Conservation (phyloP, 2,797 vertebrate genomes). For the Acropternis orthonyx region DNA sequence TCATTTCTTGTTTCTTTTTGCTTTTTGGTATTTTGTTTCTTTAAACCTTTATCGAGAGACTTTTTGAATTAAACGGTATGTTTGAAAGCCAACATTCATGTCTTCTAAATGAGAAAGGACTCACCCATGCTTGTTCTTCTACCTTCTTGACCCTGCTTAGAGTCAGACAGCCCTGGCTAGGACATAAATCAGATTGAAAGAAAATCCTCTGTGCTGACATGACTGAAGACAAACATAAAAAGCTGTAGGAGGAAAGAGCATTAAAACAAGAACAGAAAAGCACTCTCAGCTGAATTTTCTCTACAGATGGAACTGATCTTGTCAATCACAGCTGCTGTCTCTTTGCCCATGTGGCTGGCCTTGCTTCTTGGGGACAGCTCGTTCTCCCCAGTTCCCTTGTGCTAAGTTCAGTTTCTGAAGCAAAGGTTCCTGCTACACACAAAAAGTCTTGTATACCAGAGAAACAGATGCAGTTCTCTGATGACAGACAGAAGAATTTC, state of each 20-base stretch:
- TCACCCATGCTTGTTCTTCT: not conserved
- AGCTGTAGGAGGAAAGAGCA: not conserved
- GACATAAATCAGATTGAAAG: not conserved
- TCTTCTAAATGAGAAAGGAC: not conserved
- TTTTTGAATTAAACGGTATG: not conserved
- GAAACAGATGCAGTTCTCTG: conserved; percentile 38
- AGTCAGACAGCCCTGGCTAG: not conserved
- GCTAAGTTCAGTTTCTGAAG: not conserved
- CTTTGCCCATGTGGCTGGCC: not conserved
- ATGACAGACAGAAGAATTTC: conserved; percentile 42
- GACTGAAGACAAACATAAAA: not conserved
- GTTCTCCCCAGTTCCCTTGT: accelerated
- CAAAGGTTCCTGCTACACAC: not conserved
- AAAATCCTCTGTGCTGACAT: not conserved
- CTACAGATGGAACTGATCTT: not conserved
- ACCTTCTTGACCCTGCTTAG: not conserved
- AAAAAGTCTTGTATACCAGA: conserved; percentile 7
- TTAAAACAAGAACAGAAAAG: not conserved
- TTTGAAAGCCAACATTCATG: not conserved
- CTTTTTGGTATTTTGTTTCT: too few relatives aligned
- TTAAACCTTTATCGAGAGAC: not conserved
- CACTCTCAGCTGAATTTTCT: not conserved
- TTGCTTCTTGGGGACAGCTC: not conserved
- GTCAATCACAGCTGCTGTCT: not conserved
- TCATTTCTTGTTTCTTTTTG: too few relatives aligned